phyloP scores from a whole-genome alignment of 2,113 vertebrate species.

The Micronycteris hirsuta region DNA sequence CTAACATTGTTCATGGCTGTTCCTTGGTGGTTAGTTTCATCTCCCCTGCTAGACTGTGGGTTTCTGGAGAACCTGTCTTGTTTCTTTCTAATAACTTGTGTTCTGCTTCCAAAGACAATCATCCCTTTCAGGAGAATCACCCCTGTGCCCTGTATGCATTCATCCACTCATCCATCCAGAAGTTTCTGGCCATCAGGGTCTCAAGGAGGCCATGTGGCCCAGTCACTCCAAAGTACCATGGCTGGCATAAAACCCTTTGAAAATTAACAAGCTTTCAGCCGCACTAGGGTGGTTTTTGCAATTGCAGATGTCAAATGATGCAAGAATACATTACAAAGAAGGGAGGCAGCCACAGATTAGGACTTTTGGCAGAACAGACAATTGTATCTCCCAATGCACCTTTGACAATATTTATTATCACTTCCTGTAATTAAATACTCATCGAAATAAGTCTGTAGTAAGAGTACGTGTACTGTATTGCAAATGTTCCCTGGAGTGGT shows the following conservation, averaged over 20 bases:
- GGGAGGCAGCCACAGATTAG: not conserved
- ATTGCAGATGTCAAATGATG: not conserved
- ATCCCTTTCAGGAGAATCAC: not conserved
- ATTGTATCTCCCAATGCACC: not conserved
- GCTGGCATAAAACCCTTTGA: not conserved
- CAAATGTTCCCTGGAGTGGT: not conserved
- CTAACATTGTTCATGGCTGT: not conserved
- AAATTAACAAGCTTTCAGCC: not conserved
- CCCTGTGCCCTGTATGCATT: not conserved
- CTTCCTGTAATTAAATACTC: not conserved
- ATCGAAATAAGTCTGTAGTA: not conserved
- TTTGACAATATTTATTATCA: not conserved
- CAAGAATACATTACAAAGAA: not conserved
- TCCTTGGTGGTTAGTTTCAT: not conserved
- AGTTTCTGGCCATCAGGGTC: not conserved
- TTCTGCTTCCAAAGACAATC: not conserved
- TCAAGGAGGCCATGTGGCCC: not conserved
- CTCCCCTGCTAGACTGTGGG: not conserved
- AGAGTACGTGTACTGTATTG: not conserved
- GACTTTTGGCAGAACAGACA: not conserved
- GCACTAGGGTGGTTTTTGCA: not conserved
- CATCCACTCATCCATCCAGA: not conserved
- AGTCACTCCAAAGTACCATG: not conserved
- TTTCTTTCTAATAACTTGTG: not conserved
- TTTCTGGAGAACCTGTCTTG: not conserved